A percentile compares a stretch with the other conserved stretches of the same genome.
Conservation (phyloP, 2,888 invertebrate genomes). For the Coremacera marginata region DNA sequence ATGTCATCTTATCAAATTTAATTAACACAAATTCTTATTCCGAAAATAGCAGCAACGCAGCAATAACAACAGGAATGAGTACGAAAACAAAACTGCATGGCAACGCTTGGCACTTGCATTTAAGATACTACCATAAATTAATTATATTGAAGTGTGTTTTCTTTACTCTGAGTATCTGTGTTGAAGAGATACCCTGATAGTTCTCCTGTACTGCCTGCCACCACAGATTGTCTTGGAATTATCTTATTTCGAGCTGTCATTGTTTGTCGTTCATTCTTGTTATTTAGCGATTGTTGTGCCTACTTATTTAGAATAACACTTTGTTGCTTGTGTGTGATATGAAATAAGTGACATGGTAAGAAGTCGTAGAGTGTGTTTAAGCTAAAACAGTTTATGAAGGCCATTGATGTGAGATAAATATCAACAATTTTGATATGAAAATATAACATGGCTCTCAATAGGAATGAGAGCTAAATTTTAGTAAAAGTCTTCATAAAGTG, state of each 20-base stretch:
- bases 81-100: neutral
- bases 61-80: neutral
- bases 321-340: too few relatives aligned
- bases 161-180: neutral
- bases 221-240: neutral
- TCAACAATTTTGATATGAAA: neutral
- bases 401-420: neutral
- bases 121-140: conserved; percentile 7
- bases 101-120: conserved; percentile 1
- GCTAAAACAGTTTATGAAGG: neutral
- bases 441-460: neutral
- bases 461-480: neutral
- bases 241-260: conserved; percentile 4
- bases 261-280: conserved; percentile 8
- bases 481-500: too few relatives aligned
- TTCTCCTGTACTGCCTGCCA: neutral
- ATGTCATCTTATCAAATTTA: conserved; percentile 33
- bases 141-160: neutral
- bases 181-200: neutral
- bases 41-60: conserved; percentile 3
- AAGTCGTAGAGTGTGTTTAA: neutral
- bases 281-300: neutral
- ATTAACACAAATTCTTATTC: conserved; percentile 36
- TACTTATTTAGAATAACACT: neutral
- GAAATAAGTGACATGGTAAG: neutral